Base-by-base conservation (phyloP, 1,140 invertebrate species). In the Sycophila sp. region DNA sequence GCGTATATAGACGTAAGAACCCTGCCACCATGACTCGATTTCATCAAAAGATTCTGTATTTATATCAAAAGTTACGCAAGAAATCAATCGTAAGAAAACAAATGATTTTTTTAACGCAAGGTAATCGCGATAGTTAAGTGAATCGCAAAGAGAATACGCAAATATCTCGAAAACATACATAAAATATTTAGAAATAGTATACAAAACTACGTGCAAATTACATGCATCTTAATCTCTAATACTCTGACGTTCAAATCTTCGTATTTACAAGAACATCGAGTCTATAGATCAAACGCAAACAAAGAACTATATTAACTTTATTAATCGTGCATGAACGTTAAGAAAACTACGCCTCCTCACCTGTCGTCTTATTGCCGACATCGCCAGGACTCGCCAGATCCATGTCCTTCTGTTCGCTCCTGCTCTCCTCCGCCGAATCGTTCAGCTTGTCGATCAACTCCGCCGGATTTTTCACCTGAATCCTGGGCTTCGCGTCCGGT, bases 381-480 rank as follows among this genome's bases (percentile, higher is more conserved):
- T 71, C 69, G 38, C 83, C 82, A 3, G 83, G 78, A 73, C 81
- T 82, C 6, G 76, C 59, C 0, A 83, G 73, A 7, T 80, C 79
- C 4, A 74, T 51, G 7, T 86, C 84, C 63, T 85, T 86, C 10
- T 83, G 82, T 6, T 86, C 83, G 76, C 65, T 68, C 77, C 79
- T 77, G 63, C 65, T 79, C 1, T 84, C 75, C 13, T 80, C 76
- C 13, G 70, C 22, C 42, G 22, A 77, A 0, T 80, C 80, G 10
- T 83, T 83, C 0, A 76, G 75, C 49, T 84, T 85, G 5, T 86
- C 85, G 28, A 87, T 86, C 5, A 87, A 67, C 6, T 87, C 85
- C 2, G 85, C 83, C 2, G 84, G 68, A 71, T 87, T 87, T 34
- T 87, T 87, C 42, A 87, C 85, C 30, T 87, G 85, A n/a, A 87